Percentiles rank a stretch among this genome's conserved stretches.
Conservation (phyloP, 2,888 invertebrate species). For the Hirtodrosophila duncani region DNA sequence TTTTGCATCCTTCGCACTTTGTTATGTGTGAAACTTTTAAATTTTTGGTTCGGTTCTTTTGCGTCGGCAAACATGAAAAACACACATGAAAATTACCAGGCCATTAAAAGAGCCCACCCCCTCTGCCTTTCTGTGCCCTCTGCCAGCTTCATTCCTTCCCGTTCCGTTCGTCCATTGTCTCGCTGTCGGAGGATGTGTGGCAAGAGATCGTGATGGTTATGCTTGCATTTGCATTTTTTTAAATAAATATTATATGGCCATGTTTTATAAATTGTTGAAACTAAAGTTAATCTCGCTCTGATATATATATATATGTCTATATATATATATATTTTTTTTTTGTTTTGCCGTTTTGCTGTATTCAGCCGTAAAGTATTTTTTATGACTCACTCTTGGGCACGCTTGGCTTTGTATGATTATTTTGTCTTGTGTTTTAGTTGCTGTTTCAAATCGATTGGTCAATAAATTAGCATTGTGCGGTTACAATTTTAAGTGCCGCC, state of each 20-base stretch:
- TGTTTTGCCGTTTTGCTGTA: not conserved
- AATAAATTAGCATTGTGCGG: constrained; percentile 69
- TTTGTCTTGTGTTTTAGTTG: constrained; percentile 44
- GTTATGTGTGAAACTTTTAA: constrained; percentile 72
- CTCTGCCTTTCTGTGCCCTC: not conserved
- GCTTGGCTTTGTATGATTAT: constrained; percentile 3
- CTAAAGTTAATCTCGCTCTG: not conserved
- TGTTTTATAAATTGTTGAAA: too few species aligned
- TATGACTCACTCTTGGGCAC: constrained; percentile 45
- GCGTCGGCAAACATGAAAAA: constrained; percentile 66
- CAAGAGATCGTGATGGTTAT: too few species aligned
- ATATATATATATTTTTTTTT: not conserved
- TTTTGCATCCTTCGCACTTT: constrained; percentile 72
- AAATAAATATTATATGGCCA: constrained; percentile 47
- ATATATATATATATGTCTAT: not conserved
- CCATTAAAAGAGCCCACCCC: constrained; percentile 53
- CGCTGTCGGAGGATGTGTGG: too few species aligned
- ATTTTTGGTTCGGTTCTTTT: too few species aligned
- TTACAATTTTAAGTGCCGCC: constrained; percentile 28
- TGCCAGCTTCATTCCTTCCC: not conserved
- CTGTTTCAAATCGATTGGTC: constrained; percentile 66
- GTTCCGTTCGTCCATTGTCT: too few species aligned
- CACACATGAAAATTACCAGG: constrained; percentile 52
- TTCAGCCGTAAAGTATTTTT: constrained; percentile 45
- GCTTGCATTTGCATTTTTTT: too few species aligned